Evolutionary conservation across 2,888 invertebrate species (phyloP).

Genomic region (Aphidius colemani): DNA sequence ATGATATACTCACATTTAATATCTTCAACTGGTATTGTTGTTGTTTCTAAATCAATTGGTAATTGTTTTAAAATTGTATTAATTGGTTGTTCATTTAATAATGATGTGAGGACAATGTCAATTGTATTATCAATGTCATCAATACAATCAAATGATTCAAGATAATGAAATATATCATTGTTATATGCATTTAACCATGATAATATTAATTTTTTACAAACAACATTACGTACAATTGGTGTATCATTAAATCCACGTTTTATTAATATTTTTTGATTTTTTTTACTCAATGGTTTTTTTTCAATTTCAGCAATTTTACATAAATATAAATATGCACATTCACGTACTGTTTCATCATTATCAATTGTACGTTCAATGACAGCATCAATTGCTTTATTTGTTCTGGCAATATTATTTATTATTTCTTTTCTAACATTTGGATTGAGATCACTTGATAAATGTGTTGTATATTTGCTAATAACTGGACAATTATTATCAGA

Average conservation of each 20-base stretch:
- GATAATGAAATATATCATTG: slow-evolving; percentile 71
- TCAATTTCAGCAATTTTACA: slow-evolving; percentile 61
- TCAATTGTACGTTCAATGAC: slow-evolving; percentile 78
- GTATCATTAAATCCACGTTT: slow-evolving; percentile 69
- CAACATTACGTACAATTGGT: slow-evolving; percentile 61
- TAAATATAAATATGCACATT: slow-evolving; percentile 62
- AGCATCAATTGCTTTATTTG: slow-evolving; percentile 71
- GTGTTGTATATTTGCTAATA: slow-evolving; percentile 72
- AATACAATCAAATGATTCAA: slow-evolving; percentile 77
- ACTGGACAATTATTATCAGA: slow-evolving; percentile 75
- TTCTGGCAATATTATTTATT: slow-evolving; percentile 75
- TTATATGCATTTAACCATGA: slow-evolving; percentile 77
- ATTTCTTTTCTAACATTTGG: slow-evolving; percentile 76
- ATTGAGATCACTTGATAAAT: slow-evolving; percentile 76
- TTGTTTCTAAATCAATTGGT: slow-evolving; percentile 58
- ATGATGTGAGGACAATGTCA: slow-evolving; percentile 60
- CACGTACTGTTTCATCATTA: slow-evolving; percentile 76
- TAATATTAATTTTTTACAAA: slow-evolving; percentile 66
- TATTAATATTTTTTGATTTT: slow-evolving; percentile 68
- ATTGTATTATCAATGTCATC: slow-evolving; percentile 64
- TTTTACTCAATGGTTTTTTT: slow-evolving; percentile 67
- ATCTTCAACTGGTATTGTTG: slow-evolving; percentile 62
- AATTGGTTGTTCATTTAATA: slow-evolving; percentile 63
- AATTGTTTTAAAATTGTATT: slow-evolving; percentile 60
- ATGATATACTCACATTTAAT: slow-evolving; percentile 65